Evolutionary conservation across 2,113 vertebrate genomes (phyloP).

Genomic region (Campylorhamphus procurvoides): DNA sequence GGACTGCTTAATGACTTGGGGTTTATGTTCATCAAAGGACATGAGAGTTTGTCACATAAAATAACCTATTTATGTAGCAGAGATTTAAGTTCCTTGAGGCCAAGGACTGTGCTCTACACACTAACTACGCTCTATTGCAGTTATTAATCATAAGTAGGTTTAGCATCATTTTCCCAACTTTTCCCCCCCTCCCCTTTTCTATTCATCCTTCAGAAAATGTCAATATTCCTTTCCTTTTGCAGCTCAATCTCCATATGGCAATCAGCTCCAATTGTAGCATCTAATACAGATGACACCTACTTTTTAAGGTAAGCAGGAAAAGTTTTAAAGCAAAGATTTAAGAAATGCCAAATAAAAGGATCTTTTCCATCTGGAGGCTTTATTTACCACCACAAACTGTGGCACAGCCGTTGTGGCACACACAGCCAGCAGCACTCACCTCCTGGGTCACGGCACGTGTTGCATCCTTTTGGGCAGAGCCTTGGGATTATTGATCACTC

Average conservation of each 20-base stretch:
- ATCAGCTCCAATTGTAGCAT: slow-evolving; percentile 12
- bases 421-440: not conserved
- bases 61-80: too few relatives aligned
- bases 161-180: too few relatives aligned
- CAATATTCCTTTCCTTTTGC: not conserved
- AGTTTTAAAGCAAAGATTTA: not conserved
- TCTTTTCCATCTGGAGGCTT: not conserved
- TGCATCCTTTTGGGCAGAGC: not conserved
- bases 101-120: too few relatives aligned
- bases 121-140: too few relatives aligned
- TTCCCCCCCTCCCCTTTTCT: too few relatives aligned
- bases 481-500: not conserved
- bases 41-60: too few relatives aligned
- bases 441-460: not conserved
- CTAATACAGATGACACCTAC: not conserved
- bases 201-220: not conserved
- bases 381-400: accelerated
- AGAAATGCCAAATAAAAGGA: not conserved
- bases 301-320: not conserved
- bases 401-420: not conserved
- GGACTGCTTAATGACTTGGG: too few relatives aligned
- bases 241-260: not conserved
- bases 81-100: too few relatives aligned
- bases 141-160: too few relatives aligned
- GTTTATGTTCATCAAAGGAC: too few relatives aligned